Evolutionary conservation across 2,888 invertebrate genomes (phyloP).

Genomic region (Ptilodon capucinus): DNA sequence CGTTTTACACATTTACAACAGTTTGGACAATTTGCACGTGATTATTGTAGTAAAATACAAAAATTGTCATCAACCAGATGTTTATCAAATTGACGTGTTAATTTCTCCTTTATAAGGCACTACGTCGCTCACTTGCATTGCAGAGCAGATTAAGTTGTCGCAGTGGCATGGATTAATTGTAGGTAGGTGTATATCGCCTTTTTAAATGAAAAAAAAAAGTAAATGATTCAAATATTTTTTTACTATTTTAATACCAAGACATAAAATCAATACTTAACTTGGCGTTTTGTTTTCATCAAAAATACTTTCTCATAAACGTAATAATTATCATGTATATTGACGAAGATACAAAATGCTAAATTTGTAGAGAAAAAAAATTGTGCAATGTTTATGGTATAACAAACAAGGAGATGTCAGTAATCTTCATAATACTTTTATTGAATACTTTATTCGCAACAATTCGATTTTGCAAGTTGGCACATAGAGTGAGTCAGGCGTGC

Average conservation of each 20-base stretch:
- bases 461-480: background rate
- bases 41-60: no score
- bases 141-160: conserved; percentile 45
- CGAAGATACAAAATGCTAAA: no score
- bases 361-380: no score
- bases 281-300: no score
- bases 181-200: conserved; percentile 22
- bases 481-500: background rate
- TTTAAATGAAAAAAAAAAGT: conserved; percentile 23
- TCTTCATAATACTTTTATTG: background rate
- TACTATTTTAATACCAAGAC: no score
- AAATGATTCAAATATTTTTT: conserved; percentile 30
- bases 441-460: background rate
- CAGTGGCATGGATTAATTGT: conserved; percentile 41
- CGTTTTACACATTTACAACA: no score
- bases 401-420: no score
- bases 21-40: no score
- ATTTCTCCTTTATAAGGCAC: conserved; percentile 24
- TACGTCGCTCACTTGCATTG: conserved; percentile 27
- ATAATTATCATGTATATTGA: no score
- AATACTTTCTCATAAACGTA: no score
- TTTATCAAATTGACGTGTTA: conserved; percentile 32
- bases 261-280: no score
- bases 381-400: no score
- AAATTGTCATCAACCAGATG: conserved; percentile 12